These are phyloP conservation scores for Notarius lentiginosus DNA, from an alignment of 2,113 vertebrate genomes.

Conservation along the genomic window DNA sequence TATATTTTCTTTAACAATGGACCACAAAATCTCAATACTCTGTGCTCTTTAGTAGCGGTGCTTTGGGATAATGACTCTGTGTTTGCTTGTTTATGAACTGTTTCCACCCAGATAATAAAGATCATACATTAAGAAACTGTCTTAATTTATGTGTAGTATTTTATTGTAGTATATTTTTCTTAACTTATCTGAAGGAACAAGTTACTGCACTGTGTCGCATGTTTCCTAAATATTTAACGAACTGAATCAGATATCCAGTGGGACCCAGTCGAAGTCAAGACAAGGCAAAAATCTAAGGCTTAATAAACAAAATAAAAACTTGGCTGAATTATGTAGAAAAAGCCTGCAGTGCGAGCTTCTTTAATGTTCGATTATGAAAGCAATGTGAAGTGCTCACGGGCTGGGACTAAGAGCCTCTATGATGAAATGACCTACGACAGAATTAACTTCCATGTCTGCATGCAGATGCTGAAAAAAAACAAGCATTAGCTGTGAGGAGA, in stretches of 20 bases:
- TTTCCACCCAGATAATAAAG: not conserved
- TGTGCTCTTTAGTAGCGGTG: not conserved
- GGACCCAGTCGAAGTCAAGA: not conserved
- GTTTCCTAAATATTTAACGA: not conserved
- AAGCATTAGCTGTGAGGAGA: slow-evolving; percentile 74
- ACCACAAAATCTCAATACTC: not conserved
- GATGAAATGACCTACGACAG: slow-evolving; percentile 78
- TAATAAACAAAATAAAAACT: not conserved
- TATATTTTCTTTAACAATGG: not conserved
- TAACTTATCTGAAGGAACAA: not conserved
- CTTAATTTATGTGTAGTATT: not conserved
- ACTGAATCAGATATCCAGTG: not conserved
- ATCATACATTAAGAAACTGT: not conserved
- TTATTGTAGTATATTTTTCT: not conserved
- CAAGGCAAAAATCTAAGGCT: not conserved
- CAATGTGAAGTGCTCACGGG: slow-evolving; percentile 72
- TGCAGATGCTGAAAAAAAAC: slow-evolving; percentile 87
- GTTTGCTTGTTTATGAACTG: not conserved
- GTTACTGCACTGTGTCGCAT: not conserved
- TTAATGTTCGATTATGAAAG: slow-evolving; percentile 11
- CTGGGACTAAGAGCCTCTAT: slow-evolving; percentile 68
- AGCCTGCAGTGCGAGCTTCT: not conserved
- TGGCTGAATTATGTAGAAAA: slow-evolving; percentile 1
- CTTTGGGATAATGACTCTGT: not conserved
- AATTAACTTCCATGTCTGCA: slow-evolving; percentile 83